Base-by-base conservation (phyloP, 2,888 invertebrate species). In the Muschampia plurimacula region DNA sequence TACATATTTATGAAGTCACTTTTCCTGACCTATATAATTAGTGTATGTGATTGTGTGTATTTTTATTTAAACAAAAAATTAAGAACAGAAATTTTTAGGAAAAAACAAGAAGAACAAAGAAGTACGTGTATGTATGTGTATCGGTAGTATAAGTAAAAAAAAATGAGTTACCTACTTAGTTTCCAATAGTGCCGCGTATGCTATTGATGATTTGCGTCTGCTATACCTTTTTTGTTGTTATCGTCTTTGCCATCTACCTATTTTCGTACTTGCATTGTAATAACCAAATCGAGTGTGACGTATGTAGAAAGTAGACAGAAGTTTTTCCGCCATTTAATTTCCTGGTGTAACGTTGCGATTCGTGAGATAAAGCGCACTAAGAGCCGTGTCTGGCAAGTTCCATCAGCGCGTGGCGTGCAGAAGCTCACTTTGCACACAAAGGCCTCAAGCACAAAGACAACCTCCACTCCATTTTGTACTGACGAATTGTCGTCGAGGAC, bases 261-360 rank as follows among this genome's bases (percentile, higher is more conserved):
- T 32, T 2, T 41, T 1, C 5, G 1, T 41, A 8, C 7, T 49
- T 55, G 22, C 22, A 55, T 22, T 55, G 57, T 57, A 9, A 28
- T 12, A 57, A 57, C 28, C 28, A 12, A 57, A 28, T 57, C 12
- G 12, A 12, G 4, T 57, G 57, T 28, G 10, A 57, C 36, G 36
- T n/a, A 36, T 60, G 36, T 13, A 60, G 36, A 4, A 28, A 10
- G 52, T 22, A 57, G 60, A 15, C 60, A 66, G 66, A 71, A 71
- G 71, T 67, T 67, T 72, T 72, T 72, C 66, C 66, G 41, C 71
- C 66, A 41, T 72, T 72, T 72, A 72, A 72, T 72, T 67, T 72
- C 49, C 66, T 67, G 60, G 60, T 68, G 41, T 39, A 66, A 60
- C 57, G 60, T 60, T 66, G 60, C 60, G 59, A 36, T 59, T 57